These are phyloP conservation scores for Panthera uncia DNA, from an alignment of 2,113 vertebrate species.

Conservation along the genomic window DNA sequence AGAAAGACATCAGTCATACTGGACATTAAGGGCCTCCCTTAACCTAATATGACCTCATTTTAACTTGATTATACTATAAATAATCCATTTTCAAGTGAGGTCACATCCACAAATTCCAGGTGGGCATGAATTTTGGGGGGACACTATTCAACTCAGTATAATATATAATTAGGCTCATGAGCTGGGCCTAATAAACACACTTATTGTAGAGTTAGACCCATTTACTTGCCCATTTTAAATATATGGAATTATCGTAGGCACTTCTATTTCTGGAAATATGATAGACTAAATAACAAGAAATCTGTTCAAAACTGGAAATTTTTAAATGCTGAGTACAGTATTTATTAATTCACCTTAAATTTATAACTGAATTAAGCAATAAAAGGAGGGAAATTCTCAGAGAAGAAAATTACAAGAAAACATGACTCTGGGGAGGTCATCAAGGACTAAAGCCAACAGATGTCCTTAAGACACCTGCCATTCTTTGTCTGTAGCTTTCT, in stretches of 20 bases:
- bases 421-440: neutral
- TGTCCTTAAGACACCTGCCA: neutral
- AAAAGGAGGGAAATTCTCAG: neutral
- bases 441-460: neutral
- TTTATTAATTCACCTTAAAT: neutral
- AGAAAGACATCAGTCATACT: neutral
- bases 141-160: neutral
- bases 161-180: neutral
- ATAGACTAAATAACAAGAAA: neutral
- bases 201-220: neutral
- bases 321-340: neutral
- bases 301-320: neutral
- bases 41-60: neutral
- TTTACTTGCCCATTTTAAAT: neutral
- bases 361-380: neutral
- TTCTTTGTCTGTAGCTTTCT: neutral
- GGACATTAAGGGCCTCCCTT: neutral
- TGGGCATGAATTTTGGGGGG: neutral
- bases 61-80: neutral
- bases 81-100: neutral
- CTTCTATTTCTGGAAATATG: neutral
- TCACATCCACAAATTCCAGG: neutral
- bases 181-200: fast-evolving
- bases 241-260: neutral
- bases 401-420: conserved; percentile 4